phyloP scores from a whole-genome alignment of 2,888 invertebrate genomes.

The Acanthococcus lagerstroemiae region DNA sequence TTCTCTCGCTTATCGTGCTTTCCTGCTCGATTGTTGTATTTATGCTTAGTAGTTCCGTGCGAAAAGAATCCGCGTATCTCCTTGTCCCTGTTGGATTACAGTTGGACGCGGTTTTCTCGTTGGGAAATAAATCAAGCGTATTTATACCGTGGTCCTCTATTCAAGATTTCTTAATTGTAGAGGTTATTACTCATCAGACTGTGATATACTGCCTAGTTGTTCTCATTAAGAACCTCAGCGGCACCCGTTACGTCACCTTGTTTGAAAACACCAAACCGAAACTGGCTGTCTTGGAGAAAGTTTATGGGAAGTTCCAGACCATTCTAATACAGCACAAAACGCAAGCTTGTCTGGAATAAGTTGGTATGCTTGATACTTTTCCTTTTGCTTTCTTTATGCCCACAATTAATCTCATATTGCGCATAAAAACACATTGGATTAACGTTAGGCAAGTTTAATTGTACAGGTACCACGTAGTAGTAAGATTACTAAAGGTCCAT shows the following conservation, averaged over 20 bases:
- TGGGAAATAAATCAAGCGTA: conserved; percentile 32
- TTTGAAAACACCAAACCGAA: conserved; percentile 34
- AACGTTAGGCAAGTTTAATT: conserved; percentile 3
- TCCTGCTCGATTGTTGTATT: not conserved
- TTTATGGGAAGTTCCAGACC: conserved; percentile 31
- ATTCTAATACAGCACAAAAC: no score
- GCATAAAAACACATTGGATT: no score
- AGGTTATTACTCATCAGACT: conserved; percentile 34
- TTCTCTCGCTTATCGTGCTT: not conserved
- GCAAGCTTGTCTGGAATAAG: no score
- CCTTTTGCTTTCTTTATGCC: no score
- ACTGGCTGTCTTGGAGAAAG: conserved; percentile 32
- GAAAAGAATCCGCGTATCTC: conserved; percentile 33
- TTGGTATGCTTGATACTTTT: no score
- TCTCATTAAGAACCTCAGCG: conserved; percentile 6
- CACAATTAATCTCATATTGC: no score
- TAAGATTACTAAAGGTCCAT: conserved; percentile 67
- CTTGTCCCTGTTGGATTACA: conserved; percentile 34
- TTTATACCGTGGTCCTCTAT: conserved; percentile 35
- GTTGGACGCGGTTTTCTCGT: conserved; percentile 29
- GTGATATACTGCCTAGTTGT: conserved; percentile 34
- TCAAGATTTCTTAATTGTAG: conserved; percentile 33
- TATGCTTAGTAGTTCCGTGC: conserved; percentile 12
- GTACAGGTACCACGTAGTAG: conserved; percentile 15
- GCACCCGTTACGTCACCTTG: conserved; percentile 30